Base-by-base conservation (phyloP, 2,888 invertebrate species). In the Synanthedon vespiformis region DNA sequence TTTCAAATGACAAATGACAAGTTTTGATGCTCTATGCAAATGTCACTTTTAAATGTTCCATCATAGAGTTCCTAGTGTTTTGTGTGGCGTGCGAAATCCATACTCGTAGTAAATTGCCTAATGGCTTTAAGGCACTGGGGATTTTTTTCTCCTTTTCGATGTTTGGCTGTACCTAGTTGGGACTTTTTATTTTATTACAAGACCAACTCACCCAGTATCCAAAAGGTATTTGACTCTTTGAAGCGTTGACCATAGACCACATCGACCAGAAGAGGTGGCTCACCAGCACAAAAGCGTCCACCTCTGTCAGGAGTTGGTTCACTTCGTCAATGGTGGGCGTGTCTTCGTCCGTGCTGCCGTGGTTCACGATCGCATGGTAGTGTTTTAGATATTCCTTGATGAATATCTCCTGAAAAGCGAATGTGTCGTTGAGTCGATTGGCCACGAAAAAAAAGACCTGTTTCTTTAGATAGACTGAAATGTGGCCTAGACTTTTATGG, bases 211-310 rank as follows among this genome's bases (percentile, higher is more conserved):
- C 97, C 95, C 95, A 95, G 72, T 98, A 98, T 53, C 97, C 97
- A 70, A 98, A 98, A 14, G 95, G 93, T 65, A 98, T 98, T 69
- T 94, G 92, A 2, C 96, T 95, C 50, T 92, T 92, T 56, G 92
- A 92, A 0, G 95, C 95, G 76, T 97, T 97, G 12, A 96, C 93
- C 40, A 97, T 89, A 2, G 94, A 92, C 99, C 99, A 99, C 0
- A 98, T 88, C 1, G 92, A 90, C 99, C 99, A 99, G 73, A 98
- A 94, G 55, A 98, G 91, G 76, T 99, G 96, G 50, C 96, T 95
- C 27, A 93, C 95, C 56, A 98, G 84, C 0, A 94, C 91, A 73
- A 96, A 98, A 1, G 94, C 89, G 56, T 92, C 91, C 40, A 97
- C 92, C 80, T 99, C 98, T 27, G 87, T 72, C 54, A 95, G 82